Percentiles rank a stretch among this genome's conserved stretches.
phyloP scores from a whole-genome alignment of 1,140 invertebrate species.

The Nebria ingens region DNA sequence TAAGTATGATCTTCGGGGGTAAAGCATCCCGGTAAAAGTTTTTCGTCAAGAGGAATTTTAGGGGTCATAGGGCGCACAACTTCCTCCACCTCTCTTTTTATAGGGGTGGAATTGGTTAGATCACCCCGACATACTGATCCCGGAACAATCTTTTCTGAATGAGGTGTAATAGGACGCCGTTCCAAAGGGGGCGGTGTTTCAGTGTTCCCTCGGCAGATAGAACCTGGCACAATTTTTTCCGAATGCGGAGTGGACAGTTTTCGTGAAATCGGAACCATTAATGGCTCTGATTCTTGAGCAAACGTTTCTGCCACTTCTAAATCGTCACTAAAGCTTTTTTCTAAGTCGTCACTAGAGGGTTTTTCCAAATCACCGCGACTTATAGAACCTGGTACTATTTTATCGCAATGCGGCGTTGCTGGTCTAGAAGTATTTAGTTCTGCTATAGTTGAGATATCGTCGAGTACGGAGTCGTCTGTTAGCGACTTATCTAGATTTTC shows the following conservation, averaged over 20 bases:
- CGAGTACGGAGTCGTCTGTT: too few relatives aligned
- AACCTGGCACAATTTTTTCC: neutral
- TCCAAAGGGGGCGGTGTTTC: neutral
- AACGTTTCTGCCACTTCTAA: neutral
- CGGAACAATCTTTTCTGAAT: slow-evolving; percentile 4
- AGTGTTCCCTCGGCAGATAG: neutral
- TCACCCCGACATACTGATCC: slow-evolving; percentile 1
- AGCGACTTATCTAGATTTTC: too few relatives aligned
- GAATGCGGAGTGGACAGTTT: too few relatives aligned
- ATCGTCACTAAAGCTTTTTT: too few relatives aligned
- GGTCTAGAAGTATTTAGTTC: neutral
- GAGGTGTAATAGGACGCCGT: neutral
- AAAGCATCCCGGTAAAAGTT: too few relatives aligned
- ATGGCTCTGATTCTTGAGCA: neutral
- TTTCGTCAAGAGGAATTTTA: too few relatives aligned
- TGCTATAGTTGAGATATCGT: too few relatives aligned
- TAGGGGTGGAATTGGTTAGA: too few relatives aligned
- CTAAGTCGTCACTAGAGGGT: neutral
- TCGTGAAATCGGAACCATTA: too few relatives aligned
- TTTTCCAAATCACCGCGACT: neutral
- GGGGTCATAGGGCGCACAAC: too few relatives aligned
- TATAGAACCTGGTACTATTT: slow-evolving; percentile 11
- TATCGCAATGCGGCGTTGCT: slow-evolving; percentile 4
- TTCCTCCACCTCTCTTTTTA: too few relatives aligned
- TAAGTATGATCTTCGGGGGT: too few relatives aligned